These are phyloP conservation scores for Chlorodrepanis virens DNA, from an alignment of 2,113 vertebrate genomes.

Conservation along the genomic window DNA sequence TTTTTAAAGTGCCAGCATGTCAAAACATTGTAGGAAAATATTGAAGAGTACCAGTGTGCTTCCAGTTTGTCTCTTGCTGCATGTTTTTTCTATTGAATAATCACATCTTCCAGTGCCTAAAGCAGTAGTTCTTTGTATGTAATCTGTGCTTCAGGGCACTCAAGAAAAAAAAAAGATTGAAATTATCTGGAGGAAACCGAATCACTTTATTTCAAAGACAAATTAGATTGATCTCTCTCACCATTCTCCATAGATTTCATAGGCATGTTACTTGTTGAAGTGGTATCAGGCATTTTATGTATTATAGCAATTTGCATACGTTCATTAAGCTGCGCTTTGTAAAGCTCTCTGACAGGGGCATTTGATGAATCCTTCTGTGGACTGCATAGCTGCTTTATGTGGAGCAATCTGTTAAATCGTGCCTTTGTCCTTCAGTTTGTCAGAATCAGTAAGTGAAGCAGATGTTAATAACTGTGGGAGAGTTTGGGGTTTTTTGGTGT, in stretches of 20 bases:
- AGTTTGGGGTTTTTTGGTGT: not conserved
- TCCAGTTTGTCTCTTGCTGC: not conserved
- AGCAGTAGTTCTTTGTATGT: not conserved
- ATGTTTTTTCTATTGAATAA: constrained; percentile 35
- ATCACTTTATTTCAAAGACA: constrained; percentile 49
- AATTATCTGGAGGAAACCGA: constrained; percentile 50
- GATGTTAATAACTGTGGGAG: constrained; percentile 43
- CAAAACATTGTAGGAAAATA: constrained; percentile 11
- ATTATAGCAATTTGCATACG: constrained; percentile 56
- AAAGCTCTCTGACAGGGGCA: constrained; percentile 53
- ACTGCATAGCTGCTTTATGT: constrained; percentile 21
- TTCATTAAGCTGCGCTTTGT: constrained; percentile 62
- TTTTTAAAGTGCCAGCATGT: not conserved
- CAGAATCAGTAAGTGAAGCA: constrained; percentile 15
- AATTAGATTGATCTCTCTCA: constrained; percentile 37
- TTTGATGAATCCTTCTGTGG: constrained; percentile 30
- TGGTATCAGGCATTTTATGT: constrained; percentile 55
- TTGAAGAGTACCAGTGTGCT: not conserved
- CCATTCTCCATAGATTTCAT: constrained; percentile 1
- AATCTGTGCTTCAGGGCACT: not conserved
- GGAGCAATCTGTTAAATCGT: constrained; percentile 27
- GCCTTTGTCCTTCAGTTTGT: constrained; percentile 51
- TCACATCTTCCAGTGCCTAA: not conserved
- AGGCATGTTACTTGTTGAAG: constrained; percentile 44
- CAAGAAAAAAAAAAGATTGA: constrained; percentile 12